Percentiles rank a stretch among this genome's conserved stretches.
These are phyloP conservation scores for Pimpla rufipes DNA, from an alignment of 2,888 invertebrate species.

Conservation along the genomic window DNA sequence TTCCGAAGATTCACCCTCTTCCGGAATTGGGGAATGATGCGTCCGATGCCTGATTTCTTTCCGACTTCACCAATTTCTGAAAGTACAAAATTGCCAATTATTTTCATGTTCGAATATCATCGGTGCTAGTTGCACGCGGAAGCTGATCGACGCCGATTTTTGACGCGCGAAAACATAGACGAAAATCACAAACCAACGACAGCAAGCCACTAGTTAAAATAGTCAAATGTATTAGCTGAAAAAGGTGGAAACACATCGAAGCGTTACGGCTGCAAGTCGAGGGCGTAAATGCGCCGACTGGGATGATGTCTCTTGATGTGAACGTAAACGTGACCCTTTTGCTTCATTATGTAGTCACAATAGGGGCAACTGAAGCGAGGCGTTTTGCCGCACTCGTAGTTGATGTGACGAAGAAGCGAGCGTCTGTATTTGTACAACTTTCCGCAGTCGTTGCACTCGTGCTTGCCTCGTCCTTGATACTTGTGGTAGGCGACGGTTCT, in stretches of 20 bases:
- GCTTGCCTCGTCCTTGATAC: neutral
- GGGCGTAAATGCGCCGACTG: conserved; percentile 10
- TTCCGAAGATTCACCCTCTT: neutral
- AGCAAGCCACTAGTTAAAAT: neutral
- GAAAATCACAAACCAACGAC: neutral
- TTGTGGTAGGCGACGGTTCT: neutral
- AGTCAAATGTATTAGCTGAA: neutral
- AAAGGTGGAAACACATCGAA: neutral
- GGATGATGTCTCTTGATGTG: conserved; percentile 30
- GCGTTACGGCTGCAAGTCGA: conserved; percentile 3
- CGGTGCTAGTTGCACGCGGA: too few species aligned
- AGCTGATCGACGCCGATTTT: neutral
- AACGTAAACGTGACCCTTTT: conserved; percentile 20
- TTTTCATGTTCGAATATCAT: neutral
- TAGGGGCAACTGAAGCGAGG: conserved; percentile 83
- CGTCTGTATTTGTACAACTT: conserved; percentile 61
- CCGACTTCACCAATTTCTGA: conserved; percentile 17
- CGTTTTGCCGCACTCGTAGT: conserved; percentile 79
- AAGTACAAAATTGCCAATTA: conserved; percentile 15
- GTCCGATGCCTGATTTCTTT: neutral
- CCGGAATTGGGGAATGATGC: neutral
- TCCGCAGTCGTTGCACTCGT: conserved; percentile 47
- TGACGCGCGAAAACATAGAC: neutral
- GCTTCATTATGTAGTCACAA: conserved; percentile 73
- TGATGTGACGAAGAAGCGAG: conserved; percentile 70